A percentile compares a stretch with the other conserved stretches of the same genome.
These are phyloP conservation scores for Drosophila quinaria DNA, from an alignment of 2,888 invertebrate species.

Conservation along the genomic window DNA sequence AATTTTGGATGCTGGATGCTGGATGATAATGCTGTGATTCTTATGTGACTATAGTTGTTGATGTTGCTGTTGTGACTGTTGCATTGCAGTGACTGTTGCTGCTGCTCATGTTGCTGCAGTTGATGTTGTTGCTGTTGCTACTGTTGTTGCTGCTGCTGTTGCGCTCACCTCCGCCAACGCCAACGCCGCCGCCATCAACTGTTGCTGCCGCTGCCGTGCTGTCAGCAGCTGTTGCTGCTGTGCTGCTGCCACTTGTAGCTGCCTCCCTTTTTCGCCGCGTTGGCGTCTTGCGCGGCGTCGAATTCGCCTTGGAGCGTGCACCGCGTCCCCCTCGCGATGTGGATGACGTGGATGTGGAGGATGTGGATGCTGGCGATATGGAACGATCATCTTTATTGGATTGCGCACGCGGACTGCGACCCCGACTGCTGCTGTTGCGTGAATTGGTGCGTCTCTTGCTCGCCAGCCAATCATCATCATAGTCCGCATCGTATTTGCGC, in stretches of 20 bases:
- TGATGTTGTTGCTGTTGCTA: constrained; percentile 12
- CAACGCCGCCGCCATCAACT: constrained; percentile 17
- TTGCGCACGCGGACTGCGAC: constrained; percentile 77
- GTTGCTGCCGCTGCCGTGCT: constrained; percentile 13
- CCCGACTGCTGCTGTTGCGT: constrained; percentile 81
- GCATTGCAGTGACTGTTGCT: constrained; percentile 39
- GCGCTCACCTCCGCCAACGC: constrained; percentile 58
- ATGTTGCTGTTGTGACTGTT: constrained; percentile 35
- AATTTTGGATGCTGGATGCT: constrained; percentile 26
- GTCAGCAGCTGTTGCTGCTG: constrained; percentile 29
- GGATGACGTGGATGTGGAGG: constrained; percentile 82
- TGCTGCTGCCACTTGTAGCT: constrained; percentile 5
- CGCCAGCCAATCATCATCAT: constrained; percentile 85
- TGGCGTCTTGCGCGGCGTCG: constrained; percentile 81
- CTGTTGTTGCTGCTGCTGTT: constrained; percentile 49
- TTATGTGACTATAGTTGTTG: constrained; percentile 50
- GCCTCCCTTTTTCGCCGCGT: constrained; percentile 79
- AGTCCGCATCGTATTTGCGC: constrained; percentile 85
- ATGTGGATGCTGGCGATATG: constrained; percentile 83
- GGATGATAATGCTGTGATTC: constrained; percentile 41
- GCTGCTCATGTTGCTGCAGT: constrained; percentile 28
- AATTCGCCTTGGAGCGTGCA: constrained; percentile 41
- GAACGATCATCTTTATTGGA: constrained; percentile 82
- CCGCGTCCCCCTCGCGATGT: constrained; percentile 71
- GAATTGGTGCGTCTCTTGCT: constrained; percentile 80